Conservation (phyloP, 2,888 invertebrate species). For the Sisyra terminalis region DNA sequence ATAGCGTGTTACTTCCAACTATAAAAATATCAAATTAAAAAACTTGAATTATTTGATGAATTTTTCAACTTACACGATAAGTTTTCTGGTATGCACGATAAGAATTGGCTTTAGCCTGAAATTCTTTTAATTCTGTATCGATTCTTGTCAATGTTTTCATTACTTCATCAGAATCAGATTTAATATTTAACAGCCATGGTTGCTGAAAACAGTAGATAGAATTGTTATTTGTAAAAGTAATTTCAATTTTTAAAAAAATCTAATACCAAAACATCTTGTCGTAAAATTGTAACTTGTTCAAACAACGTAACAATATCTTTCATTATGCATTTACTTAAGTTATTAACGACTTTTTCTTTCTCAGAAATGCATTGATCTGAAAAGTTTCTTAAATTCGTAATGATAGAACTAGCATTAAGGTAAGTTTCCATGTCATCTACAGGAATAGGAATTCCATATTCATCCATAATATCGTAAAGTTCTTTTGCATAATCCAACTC, state of each 20-base stretch:
- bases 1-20: constrained; percentile 70
- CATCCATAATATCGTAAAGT: constrained; percentile 67
- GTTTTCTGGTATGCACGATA: constrained; percentile 70
- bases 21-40: constrained; percentile 9
- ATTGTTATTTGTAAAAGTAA: too few relatives aligned
- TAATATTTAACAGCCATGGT: constrained; percentile 54
- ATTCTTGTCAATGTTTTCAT: constrained; percentile 45
- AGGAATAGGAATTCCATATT: constrained; percentile 54
- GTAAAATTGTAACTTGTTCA: constrained; percentile 53
- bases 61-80: constrained; percentile 44
- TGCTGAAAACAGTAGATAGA: constrained; percentile 35
- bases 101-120: constrained; percentile 51
- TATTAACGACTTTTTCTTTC: constrained; percentile 45
- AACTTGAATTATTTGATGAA: not conserved
- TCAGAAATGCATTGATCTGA: constrained; percentile 56
- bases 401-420: constrained; percentile 40
- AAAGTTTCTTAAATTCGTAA: constrained; percentile 45
- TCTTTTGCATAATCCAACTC: constrained; percentile 67
- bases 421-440: constrained; percentile 53
- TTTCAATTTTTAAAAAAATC: too few relatives aligned
- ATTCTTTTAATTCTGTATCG: constrained; percentile 40
- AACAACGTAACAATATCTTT: constrained; percentile 61
- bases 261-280: constrained; percentile 49
- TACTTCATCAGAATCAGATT: constrained; percentile 51
- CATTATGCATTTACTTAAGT: constrained; percentile 56